Percentiles rank a stretch among this genome's conserved stretches.
Conservation (phyloP, 2,888 invertebrate genomes). For the Plebejus melissa region DNA sequence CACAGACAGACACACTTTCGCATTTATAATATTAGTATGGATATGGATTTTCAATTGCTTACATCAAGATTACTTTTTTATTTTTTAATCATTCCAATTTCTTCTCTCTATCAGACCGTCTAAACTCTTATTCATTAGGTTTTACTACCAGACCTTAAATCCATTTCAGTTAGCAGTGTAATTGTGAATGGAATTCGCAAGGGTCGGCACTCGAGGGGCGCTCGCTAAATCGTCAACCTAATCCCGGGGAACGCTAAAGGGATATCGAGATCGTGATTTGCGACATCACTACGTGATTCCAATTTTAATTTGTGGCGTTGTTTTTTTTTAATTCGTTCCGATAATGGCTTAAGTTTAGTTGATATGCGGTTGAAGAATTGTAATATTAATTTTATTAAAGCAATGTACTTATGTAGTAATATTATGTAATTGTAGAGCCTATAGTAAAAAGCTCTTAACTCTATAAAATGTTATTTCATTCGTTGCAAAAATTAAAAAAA, state of each 20-base stretch:
- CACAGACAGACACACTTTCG: too few species aligned
- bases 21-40: too few species aligned
- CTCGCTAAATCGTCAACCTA: constrained; percentile 65
- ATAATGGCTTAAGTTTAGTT: background rate
- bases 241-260: constrained; percentile 71
- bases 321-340: background rate
- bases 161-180: constrained; percentile 46
- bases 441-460: too few species aligned
- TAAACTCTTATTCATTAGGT: background rate
- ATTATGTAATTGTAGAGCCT: too few species aligned
- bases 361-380: background rate
- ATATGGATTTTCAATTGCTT: too few species aligned
- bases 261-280: constrained; percentile 45
- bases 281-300: constrained; percentile 58
- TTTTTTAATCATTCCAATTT: too few species aligned
- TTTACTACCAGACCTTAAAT: constrained; percentile 17
- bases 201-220: constrained; percentile 53
- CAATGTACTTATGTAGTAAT: too few species aligned
- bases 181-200: constrained; percentile 60
- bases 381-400: too few species aligned
- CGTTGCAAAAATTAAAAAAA: background rate
- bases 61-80: too few species aligned
- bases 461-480: too few species aligned
- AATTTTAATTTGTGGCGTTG: constrained; percentile 32
- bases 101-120: background rate